Conservation (phyloP, 2,113 vertebrate species). For the Manacus vitellinus region DNA sequence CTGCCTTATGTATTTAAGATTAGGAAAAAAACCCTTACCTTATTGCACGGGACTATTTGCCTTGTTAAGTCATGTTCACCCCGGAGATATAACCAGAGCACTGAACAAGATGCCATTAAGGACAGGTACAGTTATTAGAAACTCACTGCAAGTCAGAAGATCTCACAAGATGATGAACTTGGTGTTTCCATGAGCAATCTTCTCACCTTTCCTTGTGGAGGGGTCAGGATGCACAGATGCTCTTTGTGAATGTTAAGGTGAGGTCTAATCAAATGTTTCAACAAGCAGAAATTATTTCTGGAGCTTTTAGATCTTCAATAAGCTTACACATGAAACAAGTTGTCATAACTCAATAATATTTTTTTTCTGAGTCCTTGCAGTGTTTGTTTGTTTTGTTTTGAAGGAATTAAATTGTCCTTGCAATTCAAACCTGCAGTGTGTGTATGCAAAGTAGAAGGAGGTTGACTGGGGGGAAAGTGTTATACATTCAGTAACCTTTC, state of each 20-base stretch:
- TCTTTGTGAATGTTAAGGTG: neutral
- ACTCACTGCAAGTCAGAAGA: neutral
- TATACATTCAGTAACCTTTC: constrained; percentile 11
- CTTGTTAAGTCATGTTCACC: neutral
- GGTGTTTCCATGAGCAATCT: neutral
- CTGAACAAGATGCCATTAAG: neutral
- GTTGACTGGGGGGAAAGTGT: neutral
- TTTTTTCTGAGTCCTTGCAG: neutral
- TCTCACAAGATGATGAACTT: neutral
- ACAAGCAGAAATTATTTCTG: neutral
- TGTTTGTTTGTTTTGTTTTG: neutral
- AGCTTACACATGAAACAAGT: neutral
- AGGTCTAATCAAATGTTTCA: neutral
- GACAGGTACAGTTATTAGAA: neutral
- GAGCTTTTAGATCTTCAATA: neutral
- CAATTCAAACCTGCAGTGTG: neutral
- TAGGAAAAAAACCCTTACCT: neutral
- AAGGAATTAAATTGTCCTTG: neutral
- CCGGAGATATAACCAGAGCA: neutral
- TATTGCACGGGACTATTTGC: neutral
- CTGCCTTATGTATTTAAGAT: neutral
- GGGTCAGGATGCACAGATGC: neutral
- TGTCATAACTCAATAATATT: neutral
- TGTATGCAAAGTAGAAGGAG: neutral
- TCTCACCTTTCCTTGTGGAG: neutral